Conservation (phyloP, 2,113 vertebrate species). For the Paramormyrops kingsleyae region DNA sequence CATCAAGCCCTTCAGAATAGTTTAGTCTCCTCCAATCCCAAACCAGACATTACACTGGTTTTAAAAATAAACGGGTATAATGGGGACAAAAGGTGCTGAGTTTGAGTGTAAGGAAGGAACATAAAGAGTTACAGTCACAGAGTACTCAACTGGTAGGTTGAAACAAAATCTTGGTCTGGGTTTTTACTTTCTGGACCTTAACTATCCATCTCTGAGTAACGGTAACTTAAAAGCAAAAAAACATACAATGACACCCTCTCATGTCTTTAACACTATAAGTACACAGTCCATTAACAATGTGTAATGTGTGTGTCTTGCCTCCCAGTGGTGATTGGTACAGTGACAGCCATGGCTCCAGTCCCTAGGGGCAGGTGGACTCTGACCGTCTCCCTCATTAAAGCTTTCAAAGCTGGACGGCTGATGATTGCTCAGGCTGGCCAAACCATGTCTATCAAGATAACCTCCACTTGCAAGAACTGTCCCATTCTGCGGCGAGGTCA, state of each 20-base stretch:
- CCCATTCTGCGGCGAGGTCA: conserved; percentile 62
- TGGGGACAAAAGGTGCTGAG: neutral
- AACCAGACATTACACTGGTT: neutral
- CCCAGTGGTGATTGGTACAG: conserved; percentile 70
- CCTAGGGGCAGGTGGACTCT: conserved; percentile 51
- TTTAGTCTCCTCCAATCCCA: neutral
- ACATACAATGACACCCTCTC: neutral
- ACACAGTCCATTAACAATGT: neutral
- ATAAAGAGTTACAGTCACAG: neutral
- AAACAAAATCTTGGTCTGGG: neutral
- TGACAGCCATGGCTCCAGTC: conserved; percentile 54
- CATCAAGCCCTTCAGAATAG: neutral
- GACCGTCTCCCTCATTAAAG: conserved; percentile 56
- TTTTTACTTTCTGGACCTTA: neutral
- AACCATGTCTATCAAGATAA: conserved; percentile 60
- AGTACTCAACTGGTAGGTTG: neutral
- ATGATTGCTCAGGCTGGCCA: conserved; percentile 60
- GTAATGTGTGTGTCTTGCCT: neutral
- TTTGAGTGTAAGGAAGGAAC: neutral
- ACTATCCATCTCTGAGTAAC: neutral
- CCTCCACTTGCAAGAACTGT: conserved; percentile 72
- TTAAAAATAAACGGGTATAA: neutral
- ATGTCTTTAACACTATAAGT: neutral
- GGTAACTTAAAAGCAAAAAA: neutral
- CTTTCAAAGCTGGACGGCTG: conserved; percentile 68